Base-by-base conservation (phyloP, 2,113 vertebrate species). In the Paratilapia polleni region DNA sequence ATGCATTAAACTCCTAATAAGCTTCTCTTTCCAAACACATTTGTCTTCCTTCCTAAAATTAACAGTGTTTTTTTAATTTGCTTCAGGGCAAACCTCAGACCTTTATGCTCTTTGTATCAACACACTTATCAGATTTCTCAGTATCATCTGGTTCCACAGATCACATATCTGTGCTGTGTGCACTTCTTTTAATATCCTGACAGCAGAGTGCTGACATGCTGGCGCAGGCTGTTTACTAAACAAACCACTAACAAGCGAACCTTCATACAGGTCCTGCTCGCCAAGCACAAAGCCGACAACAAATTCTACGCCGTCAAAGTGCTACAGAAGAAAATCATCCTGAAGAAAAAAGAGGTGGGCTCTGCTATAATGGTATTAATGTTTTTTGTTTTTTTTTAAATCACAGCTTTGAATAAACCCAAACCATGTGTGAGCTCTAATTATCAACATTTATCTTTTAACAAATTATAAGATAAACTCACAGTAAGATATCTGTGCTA, bases 281-380 rank as follows among this genome's bases (percentile, higher is more conserved):
- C 98, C 80, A 99, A 99, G 84, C 97, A 93, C 81, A 99, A 98
- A 94, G 96, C 97, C 0, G 97, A 99, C 0, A 97, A 95, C 60
- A 97, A 92, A 6, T 99, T 98, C 91, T 99, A 99, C 2, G 98
- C 98, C 0, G 97, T 99, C 63, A 99, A 99, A 92, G 98, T 99
- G 87, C 94, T 99, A 86, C 98, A 99, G 93, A 99, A 99, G 95
- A 99, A 99, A 93, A 96, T 97, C 41, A 98, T 99, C 77, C 94
- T 99, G 64, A 99, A 99, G 96, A 98, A 97, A 80, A 98, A 99
- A 88, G 98, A 99, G 98, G 98, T 99, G 68, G 68, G 68, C 26
- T 73, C 17, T 73, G 26, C 6, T 54, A 10, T 34, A 49, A 54
- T 19, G 20, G 47, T 85, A 41, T 26, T 57, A 17, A 49, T 22